phyloP scores from a whole-genome alignment of 2,888 invertebrate genomes.

The Hyppa rectilinea region DNA sequence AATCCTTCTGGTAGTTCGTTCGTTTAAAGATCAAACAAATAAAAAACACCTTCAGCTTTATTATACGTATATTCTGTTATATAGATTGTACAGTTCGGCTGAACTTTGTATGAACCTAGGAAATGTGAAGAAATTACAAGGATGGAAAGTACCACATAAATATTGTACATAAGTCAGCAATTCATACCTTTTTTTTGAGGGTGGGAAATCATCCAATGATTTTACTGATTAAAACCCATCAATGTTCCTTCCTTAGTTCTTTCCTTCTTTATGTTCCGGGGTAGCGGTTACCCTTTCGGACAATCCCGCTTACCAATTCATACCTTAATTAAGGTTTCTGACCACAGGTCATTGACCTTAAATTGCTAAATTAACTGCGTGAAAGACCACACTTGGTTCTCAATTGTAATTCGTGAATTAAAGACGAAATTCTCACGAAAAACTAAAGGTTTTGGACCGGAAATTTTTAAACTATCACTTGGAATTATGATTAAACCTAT shows the following conservation, averaged over 20 bases:
- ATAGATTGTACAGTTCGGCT: not conserved
- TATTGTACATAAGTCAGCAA: not conserved
- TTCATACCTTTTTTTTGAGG: too few relatives aligned
- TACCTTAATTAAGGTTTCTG: constrained; percentile 12
- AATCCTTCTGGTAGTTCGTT: too few relatives aligned
- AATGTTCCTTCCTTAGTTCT: too few relatives aligned
- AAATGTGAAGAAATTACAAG: not conserved
- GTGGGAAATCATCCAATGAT: too few relatives aligned
- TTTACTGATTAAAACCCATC: too few relatives aligned
- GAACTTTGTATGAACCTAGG: not conserved
- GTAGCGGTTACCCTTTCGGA: too few relatives aligned
- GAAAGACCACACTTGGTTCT: constrained; percentile 30
- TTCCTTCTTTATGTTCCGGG: too few relatives aligned
- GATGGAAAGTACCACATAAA: not conserved
- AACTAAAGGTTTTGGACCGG: constrained; percentile 16
- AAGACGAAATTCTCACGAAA: constrained; percentile 52
- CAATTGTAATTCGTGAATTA: constrained; percentile 25
- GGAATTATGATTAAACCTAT: constrained; percentile 28
- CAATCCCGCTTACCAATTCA: too few relatives aligned
- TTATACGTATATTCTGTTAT: too few relatives aligned
- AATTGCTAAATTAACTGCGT: constrained; percentile 31
- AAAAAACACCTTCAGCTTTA: too few relatives aligned
- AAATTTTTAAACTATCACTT: constrained; percentile 29
- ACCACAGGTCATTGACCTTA: constrained; percentile 30
- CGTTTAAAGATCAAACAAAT: too few relatives aligned